Percentiles rank a stretch among this genome's conserved stretches.
Conservation (phyloP, 2,797 vertebrate species). For the Enteromius anoplus region DNA sequence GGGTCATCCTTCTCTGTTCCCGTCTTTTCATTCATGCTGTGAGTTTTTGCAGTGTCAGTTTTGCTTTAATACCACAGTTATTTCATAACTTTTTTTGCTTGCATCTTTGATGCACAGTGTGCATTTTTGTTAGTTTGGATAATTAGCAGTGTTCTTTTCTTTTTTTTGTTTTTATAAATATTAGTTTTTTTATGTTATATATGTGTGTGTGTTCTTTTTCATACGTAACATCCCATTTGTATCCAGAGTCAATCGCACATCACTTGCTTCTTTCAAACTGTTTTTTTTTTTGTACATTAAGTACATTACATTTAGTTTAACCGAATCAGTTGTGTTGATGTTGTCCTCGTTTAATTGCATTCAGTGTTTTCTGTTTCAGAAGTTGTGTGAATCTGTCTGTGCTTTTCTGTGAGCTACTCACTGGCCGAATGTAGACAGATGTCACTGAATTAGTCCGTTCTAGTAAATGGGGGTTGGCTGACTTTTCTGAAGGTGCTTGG, state of each 20-base stretch:
- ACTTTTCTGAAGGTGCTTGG: conserved; percentile 57
- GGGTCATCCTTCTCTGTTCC: conserved; percentile 52
- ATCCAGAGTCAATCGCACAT: background rate
- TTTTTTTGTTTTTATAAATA: no score
- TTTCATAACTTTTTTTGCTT: background rate
- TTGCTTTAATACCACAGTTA: background rate
- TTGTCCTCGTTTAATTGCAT: conserved; percentile 20
- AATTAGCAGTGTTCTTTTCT: background rate
- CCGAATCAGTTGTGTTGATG: background rate
- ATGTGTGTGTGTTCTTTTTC: background rate
- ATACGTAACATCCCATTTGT: background rate
- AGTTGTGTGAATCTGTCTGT: conserved; percentile 38
- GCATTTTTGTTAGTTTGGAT: background rate
- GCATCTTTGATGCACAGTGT: background rate
- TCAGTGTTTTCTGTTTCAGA: conserved; percentile 23
- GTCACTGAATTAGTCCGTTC: conserved; percentile 70
- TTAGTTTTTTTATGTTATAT: background rate
- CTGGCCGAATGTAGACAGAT: conserved; percentile 69
- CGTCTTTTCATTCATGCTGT: conserved; percentile 31
- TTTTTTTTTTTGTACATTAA: background rate
- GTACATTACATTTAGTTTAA: background rate
- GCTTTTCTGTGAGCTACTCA: conserved; percentile 17
- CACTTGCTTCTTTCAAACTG: background rate
- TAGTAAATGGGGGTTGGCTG: conserved; percentile 67
- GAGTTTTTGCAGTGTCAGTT: conserved; percentile 6